A percentile compares a stretch with the other conserved stretches of the same genome.
Conservation (phyloP, 2,888 invertebrate species). For the Portevinia maculata region DNA sequence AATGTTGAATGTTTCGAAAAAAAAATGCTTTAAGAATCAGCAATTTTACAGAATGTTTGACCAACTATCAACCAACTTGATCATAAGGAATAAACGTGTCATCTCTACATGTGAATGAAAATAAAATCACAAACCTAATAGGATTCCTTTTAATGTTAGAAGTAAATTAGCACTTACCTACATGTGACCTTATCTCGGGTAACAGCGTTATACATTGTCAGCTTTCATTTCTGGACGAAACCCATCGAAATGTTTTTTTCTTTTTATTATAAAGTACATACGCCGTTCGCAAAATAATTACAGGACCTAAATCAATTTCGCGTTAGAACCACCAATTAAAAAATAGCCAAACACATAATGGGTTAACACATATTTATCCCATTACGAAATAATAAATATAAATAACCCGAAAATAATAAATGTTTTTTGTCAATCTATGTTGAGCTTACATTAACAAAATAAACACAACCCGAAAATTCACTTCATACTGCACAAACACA, state of each 20-base stretch:
- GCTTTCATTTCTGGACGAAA: slow-evolving; percentile 23
- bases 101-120: neutral
- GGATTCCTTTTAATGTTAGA: no score
- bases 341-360: slow-evolving; percentile 6
- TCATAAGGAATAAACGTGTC: no score
- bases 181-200: slow-evolving; percentile 26
- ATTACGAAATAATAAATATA: neutral
- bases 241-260: slow-evolving; percentile 44
- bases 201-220: slow-evolving; percentile 14
- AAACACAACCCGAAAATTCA: slow-evolving; percentile 25
- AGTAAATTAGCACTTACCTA: slow-evolving; percentile 34
- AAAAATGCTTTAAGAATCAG: no score
- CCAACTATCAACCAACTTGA: no score
- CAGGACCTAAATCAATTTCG: slow-evolving; percentile 23
- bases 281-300: slow-evolving; percentile 33
- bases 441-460: neutral
- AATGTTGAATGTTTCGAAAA: no score
- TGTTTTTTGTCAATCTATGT: slow-evolving; percentile 16
- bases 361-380: slow-evolving; percentile 1
- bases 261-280: neutral
- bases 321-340: slow-evolving; percentile 24
- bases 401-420: slow-evolving; percentile 24
- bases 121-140: neutral
- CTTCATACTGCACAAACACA: slow-evolving; percentile 26
- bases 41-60: no score